Evolutionary conservation across 1,140 invertebrate genomes (phyloP).

Genomic region (Branchinecta lynchi): DNA sequence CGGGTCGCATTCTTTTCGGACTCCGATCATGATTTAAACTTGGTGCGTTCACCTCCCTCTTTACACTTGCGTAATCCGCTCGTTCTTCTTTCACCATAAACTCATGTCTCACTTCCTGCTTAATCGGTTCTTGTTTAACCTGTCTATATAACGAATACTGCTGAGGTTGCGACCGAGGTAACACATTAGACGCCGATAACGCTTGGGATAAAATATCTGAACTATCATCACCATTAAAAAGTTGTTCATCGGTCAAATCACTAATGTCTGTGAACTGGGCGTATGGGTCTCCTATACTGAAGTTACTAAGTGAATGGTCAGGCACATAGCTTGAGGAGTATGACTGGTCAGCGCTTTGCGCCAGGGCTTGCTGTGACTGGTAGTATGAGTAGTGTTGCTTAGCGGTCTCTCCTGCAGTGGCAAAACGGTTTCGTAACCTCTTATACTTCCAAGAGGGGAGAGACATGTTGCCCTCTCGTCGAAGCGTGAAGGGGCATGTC

Average conservation of each 20-base stretch:
- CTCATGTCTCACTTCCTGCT: not conserved
- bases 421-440: not conserved
- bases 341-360: not conserved
- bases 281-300: not conserved
- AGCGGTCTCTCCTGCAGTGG: not conserved
- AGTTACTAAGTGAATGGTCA: constrained; percentile 1
- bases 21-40: constrained; percentile 1
- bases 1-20: not conserved
- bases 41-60: not conserved
- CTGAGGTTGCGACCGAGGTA: not conserved
- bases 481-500: not conserved
- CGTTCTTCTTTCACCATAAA: not conserved
- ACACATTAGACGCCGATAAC: not conserved
- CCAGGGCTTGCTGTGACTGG: not conserved
- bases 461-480: not conserved
- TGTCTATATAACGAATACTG: not conserved
- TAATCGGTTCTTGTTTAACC: not conserved
- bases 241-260: constrained; percentile 1
- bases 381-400: not conserved
- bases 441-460: not conserved
- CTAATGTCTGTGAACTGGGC: not conserved
- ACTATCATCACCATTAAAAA: constrained; percentile 9
- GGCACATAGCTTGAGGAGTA: not conserved
- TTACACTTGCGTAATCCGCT: not conserved
- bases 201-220: constrained; percentile 3